Percentiles rank a stretch among this genome's conserved stretches.
Evolutionary conservation across 1,140 invertebrate species (phyloP).

Genomic region (Panagrolaimus sp.): DNA sequence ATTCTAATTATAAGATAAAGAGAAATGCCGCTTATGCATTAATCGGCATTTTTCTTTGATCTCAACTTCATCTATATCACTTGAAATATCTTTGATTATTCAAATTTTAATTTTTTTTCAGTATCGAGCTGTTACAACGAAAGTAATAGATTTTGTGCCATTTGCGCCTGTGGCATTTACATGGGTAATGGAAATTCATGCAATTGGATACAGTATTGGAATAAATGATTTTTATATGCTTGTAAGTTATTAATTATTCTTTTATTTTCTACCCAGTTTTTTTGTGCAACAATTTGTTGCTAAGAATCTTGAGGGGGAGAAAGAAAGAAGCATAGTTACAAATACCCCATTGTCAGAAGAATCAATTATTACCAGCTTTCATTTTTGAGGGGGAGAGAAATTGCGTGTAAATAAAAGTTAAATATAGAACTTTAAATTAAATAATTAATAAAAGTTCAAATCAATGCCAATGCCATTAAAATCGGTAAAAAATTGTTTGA

Average conservation of each 20-base stretch:
- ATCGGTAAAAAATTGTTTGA: not conserved
- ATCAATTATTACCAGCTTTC: too few relatives aligned
- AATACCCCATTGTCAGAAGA: too few relatives aligned
- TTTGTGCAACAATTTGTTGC: too few relatives aligned
- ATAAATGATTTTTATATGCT: slow-evolving; percentile 58
- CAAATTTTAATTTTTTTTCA: slow-evolving; percentile 28
- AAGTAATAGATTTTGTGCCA: slow-evolving; percentile 55
- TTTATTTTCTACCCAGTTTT: not conserved
- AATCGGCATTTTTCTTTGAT: not conserved
- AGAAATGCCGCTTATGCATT: too few relatives aligned
- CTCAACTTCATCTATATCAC: slow-evolving; percentile 13
- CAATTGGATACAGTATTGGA: slow-evolving; percentile 52
- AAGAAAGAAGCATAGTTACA: too few relatives aligned
- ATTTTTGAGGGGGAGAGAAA: too few relatives aligned
- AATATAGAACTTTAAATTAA: too few relatives aligned
- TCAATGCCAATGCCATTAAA: not conserved
- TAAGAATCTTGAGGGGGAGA: too few relatives aligned
- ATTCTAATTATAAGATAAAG: not conserved
- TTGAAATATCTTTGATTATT: slow-evolving; percentile 22
- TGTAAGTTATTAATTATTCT: slow-evolving; percentile 30
- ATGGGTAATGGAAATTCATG: slow-evolving; percentile 54
- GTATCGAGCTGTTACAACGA: slow-evolving; percentile 51
- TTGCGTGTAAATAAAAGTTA: too few relatives aligned
- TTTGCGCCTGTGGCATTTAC: slow-evolving; percentile 57
- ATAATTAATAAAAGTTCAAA: not conserved